Base-by-base conservation (phyloP, 1,140 invertebrate species). In the Apis dorsata region DNA sequence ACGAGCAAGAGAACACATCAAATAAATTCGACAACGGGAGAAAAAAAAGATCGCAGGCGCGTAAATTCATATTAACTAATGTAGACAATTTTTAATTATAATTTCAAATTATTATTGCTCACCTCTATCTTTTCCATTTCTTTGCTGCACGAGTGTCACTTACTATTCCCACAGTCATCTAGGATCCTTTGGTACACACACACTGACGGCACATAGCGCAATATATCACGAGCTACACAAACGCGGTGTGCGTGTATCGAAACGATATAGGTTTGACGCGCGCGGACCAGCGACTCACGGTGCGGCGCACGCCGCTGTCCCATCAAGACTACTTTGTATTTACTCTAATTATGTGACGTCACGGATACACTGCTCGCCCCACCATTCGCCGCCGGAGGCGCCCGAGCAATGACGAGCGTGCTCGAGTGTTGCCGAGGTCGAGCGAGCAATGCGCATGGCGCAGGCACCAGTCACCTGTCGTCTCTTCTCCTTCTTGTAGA, bases 341-440 rank as follows among this genome's bases (percentile, higher is more conserved):
- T 96, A 96, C 95, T 96, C 95, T 96, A 96, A 96, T 96, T 96
- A 96, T 95, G 94, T 96, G 96, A 96, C 95, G 95, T 96, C 96
- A 96, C 95, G 93, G 93, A 94, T 95, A 95, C 94, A 94, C 93
- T 94, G 91, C 91, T 90, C 81, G 86, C 91, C 92, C 92, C 92
- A 90, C 92, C 88, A 88, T 57, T n/a, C 51, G 19, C 49, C 88
- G 79, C 66, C 86, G 88, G 60, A 84, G 62, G 78, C 86, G 49
- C 57, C 84, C 89, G 89, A 90, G 57, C 62, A 24, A 15, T 21
- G 79, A 70, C 91, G 91, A 90, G 70, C 15, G 66, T 69, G 24
- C 34, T 83, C 92, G 92, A 92, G 84, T 11, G 0, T 28, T 12
- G 15, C 85, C 90, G 91, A 91, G 79, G 19, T 60, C 68, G 57